Evolutionary conservation across 1,140 invertebrate species (phyloP).

Genomic region (Druon quercuslanigerum): DNA sequence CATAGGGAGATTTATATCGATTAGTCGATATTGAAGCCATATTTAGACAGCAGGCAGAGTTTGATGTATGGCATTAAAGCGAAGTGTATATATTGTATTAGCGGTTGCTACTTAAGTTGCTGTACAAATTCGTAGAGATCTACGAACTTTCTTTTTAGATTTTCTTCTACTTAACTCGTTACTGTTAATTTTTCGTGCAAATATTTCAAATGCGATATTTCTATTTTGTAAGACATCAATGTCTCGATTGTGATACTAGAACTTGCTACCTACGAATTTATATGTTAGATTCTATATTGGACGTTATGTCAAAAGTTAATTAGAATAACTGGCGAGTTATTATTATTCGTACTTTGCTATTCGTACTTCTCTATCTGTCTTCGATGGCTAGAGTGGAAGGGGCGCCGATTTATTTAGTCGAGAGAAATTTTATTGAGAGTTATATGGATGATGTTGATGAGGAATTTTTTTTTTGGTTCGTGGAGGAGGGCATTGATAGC

Average conservation of each 20-base stretch:
- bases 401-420: constrained; percentile 30
- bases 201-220: constrained; percentile 26
- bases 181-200: constrained; percentile 26
- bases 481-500: constrained; percentile 34
- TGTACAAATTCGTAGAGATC: constrained; percentile 18
- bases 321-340: not conserved
- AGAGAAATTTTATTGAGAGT: constrained; percentile 38
- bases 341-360: constrained; percentile 3
- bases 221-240: constrained; percentile 25
- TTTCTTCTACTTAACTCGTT: not conserved
- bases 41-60: not conserved
- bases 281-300: constrained; percentile 25
- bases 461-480: constrained; percentile 44
- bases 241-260: constrained; percentile 16
- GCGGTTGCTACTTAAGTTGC: not conserved
- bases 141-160: not conserved
- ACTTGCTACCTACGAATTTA: constrained; percentile 7
- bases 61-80: constrained; percentile 16
- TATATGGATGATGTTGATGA: constrained; percentile 72
- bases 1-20: not conserved
- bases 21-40: constrained; percentile 18
- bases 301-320: constrained; percentile 28
- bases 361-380: constrained; percentile 1
- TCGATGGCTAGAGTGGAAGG: not conserved
- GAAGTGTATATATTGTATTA: not conserved